phyloP scores from a whole-genome alignment of 2,888 invertebrate genomes.

The Dryococelus australis region DNA sequence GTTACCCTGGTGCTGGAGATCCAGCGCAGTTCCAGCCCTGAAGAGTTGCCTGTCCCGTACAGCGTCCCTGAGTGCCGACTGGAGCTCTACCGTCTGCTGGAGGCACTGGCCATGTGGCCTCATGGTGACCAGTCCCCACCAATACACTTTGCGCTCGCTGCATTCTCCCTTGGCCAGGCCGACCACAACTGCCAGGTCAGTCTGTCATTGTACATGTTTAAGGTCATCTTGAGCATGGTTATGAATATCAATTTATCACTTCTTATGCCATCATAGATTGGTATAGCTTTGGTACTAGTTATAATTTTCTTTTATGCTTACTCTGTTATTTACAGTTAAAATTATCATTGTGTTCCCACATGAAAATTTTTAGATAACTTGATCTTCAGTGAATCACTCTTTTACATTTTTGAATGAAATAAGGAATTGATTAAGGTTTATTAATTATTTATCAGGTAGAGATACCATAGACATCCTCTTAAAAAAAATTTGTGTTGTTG shows the following conservation, averaged over 20 bases:
- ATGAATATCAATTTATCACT: too few relatives aligned
- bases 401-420: too few relatives aligned
- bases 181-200: constrained; percentile 32
- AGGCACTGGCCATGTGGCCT: constrained; percentile 37
- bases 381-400: too few relatives aligned
- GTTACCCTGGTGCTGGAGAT: constrained; percentile 31
- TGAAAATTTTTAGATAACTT: background rate
- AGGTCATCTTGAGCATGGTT: background rate
- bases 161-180: constrained; percentile 36
- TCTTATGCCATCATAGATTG: too few relatives aligned
- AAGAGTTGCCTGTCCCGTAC: constrained; percentile 39
- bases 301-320: too few relatives aligned
- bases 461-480: too few relatives aligned
- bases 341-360: background rate
- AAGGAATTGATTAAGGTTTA: too few relatives aligned
- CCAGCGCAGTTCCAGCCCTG: constrained; percentile 21
- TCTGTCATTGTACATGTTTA: background rate
- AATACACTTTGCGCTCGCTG: constrained; percentile 35
- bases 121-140: constrained; percentile 42
- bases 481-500: too few relatives aligned
- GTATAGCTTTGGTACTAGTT: too few relatives aligned
- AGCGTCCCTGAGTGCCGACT: constrained; percentile 33
- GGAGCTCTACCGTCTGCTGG: constrained; percentile 40
- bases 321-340: too few relatives aligned
- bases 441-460: too few relatives aligned